Conservation (phyloP, 2,888 invertebrate species). For the Melinaea menophilus region DNA sequence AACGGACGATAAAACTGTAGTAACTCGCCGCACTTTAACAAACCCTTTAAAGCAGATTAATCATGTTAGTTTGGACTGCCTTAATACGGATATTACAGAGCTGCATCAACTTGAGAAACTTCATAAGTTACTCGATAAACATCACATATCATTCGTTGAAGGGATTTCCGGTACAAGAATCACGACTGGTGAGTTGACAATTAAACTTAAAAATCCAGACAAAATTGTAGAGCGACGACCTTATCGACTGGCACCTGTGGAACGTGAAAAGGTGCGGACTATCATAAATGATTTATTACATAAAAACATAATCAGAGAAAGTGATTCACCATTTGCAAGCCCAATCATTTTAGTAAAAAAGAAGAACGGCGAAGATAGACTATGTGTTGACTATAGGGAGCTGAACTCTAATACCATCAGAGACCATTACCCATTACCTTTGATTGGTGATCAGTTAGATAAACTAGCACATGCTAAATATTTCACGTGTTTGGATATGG, state of each 20-base stretch:
- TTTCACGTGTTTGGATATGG: constrained; percentile 25
- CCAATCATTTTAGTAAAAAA: constrained; percentile 27
- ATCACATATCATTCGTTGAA: not conserved
- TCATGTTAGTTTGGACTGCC: constrained; percentile 4
- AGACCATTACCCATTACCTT: constrained; percentile 24
- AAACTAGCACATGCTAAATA: constrained; percentile 10
- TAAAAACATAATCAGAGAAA: constrained; percentile 11
- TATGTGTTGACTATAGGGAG: constrained; percentile 29
- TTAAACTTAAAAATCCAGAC: constrained; percentile 2
- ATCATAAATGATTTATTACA: not conserved
- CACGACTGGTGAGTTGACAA: not conserved
- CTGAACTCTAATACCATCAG: constrained; percentile 14
- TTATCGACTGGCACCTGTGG: constrained; percentile 9
- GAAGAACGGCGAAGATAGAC: constrained; percentile 26
- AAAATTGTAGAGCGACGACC: constrained; percentile 5
- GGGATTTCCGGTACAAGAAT: not conserved
- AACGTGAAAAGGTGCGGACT: constrained; percentile 1
- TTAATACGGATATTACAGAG: constrained; percentile 2
- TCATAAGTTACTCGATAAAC: constrained; percentile 1
- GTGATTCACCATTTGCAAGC: constrained; percentile 25
- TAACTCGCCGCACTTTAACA: too few relatives aligned
- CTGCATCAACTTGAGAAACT: not conserved
- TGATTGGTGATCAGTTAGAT: constrained; percentile 23
- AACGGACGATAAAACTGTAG: not conserved
- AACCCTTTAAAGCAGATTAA: not conserved